Conservation (phyloP, 2,113 vertebrate genomes). For the Ptychochromis oligacanthus region DNA sequence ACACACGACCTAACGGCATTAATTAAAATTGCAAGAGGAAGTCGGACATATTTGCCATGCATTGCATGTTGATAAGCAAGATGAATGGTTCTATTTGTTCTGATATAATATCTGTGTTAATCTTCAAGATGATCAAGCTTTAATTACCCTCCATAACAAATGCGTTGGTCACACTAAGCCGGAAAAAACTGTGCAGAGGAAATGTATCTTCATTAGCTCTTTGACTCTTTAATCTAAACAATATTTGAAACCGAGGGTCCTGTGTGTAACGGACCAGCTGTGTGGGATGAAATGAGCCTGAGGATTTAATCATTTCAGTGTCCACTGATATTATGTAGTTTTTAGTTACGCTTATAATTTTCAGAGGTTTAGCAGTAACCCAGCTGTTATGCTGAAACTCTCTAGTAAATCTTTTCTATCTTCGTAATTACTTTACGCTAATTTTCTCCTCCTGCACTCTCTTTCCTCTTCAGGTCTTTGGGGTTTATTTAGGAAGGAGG, state of each 20-base stretch:
- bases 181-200: background rate
- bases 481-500: slow-evolving; percentile 26
- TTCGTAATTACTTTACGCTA: slow-evolving; percentile 35
- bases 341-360: background rate
- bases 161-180: slow-evolving; percentile 11
- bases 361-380: background rate
- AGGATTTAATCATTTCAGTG: slow-evolving; percentile 18
- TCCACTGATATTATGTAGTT: background rate
- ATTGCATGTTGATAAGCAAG: slow-evolving; percentile 26
- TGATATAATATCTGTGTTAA: slow-evolving; percentile 37
- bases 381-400: slow-evolving; percentile 13
- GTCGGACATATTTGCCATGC: slow-evolving; percentile 19
- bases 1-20: slow-evolving; percentile 16
- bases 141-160: slow-evolving; percentile 45
- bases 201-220: slow-evolving; percentile 16
- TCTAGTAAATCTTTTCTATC: slow-evolving; percentile 16
- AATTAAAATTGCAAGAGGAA: slow-evolving; percentile 39
- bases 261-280: background rate
- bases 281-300: slow-evolving; percentile 9
- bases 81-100: slow-evolving; percentile 24
- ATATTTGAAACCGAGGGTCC: slow-evolving; percentile 14
- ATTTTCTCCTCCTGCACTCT: background rate
- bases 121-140: slow-evolving; percentile 26
- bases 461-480: slow-evolving; percentile 26
- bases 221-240: slow-evolving; percentile 29